Evolutionary conservation across 1,140 invertebrate genomes (phyloP).

Genomic region (Drosophila rufa): DNA sequence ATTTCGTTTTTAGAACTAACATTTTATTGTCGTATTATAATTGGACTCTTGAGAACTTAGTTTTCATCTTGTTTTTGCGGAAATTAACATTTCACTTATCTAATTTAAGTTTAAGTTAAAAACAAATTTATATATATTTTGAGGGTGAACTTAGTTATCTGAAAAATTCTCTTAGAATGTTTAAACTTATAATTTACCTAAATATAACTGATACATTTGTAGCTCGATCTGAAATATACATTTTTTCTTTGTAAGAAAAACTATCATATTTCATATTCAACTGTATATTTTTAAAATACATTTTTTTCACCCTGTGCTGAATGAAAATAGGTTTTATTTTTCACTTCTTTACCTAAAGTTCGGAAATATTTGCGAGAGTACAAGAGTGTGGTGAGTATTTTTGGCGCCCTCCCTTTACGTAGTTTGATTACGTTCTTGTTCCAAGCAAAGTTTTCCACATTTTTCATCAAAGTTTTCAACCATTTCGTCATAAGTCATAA

Average conservation of each 20-base stretch:
- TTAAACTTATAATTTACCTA: background rate
- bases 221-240: background rate
- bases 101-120: constrained; percentile 5
- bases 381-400: background rate
- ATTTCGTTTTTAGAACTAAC: constrained; percentile 2
- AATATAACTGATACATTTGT: background rate
- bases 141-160: constrained; percentile 1
- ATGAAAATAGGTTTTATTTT: background rate
- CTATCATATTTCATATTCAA: background rate
- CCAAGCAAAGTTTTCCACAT: no score
- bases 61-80: background rate
- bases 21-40: constrained; percentile 1
- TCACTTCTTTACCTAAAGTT: background rate
- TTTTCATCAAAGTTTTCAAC: no score
- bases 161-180: constrained; percentile 5
- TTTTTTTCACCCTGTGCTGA: no score
- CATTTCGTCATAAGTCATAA: no score
- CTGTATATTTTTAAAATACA: background rate
- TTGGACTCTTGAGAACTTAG: background rate
- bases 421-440: no score
- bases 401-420: background rate
- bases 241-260: background rate
- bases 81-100: background rate
- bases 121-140: background rate
- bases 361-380: background rate